These are phyloP conservation scores for Oncopeltus fasciatus DNA, from an alignment of 1,140 invertebrate genomes.

Conservation along the genomic window DNA sequence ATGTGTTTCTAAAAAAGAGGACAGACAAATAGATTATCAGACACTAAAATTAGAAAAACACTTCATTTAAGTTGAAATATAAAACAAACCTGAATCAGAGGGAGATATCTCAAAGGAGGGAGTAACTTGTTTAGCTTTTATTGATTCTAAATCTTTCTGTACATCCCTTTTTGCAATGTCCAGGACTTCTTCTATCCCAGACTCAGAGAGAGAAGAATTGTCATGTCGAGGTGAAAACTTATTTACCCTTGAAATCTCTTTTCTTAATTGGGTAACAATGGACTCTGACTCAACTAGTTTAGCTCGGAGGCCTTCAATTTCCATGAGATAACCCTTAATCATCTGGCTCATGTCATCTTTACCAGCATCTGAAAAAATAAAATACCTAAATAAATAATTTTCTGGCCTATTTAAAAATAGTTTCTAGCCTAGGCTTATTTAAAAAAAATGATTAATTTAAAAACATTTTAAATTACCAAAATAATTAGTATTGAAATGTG, in stretches of 20 bases:
- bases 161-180: conserved; percentile 38
- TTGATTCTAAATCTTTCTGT: conserved; percentile 35
- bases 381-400: too few relatives aligned
- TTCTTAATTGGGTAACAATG: conserved; percentile 62
- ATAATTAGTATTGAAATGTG: too few relatives aligned
- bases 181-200: conserved; percentile 27
- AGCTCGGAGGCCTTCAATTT: conserved; percentile 80
- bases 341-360: conserved; percentile 42
- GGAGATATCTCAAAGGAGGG: conserved; percentile 28
- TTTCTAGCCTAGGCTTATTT: too few relatives aligned
- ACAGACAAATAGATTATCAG: too few relatives aligned
- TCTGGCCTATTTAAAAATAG: too few relatives aligned
- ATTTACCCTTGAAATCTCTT: conserved; percentile 25
- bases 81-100: conserved; percentile 26
- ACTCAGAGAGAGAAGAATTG: neutral
- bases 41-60: too few relatives aligned
- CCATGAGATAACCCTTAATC: conserved; percentile 69
- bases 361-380: conserved; percentile 21
- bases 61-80: too few relatives aligned
- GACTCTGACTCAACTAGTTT: conserved; percentile 78
- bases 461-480: too few relatives aligned
- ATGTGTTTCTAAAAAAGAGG: too few relatives aligned
- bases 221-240: conserved; percentile 20
- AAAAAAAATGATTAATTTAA: too few relatives aligned
- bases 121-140: conserved; percentile 23